Base-by-base conservation (phyloP, 2,888 invertebrate genomes). In the Andrena dorsata region DNA sequence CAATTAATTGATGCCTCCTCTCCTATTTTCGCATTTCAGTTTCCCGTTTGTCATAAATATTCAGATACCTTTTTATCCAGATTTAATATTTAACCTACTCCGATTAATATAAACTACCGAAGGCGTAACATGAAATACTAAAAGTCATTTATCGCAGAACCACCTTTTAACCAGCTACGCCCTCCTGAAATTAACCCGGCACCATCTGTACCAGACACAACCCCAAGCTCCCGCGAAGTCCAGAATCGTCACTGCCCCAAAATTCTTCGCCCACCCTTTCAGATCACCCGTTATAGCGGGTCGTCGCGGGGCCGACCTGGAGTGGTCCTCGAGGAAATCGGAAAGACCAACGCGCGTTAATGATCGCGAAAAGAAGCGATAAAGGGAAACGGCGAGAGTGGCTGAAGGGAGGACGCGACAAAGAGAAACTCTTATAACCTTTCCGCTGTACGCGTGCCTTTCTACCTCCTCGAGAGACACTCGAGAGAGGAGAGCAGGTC, bases 391-490 rank as follows among this genome's bases (percentile, higher is more conserved):
- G 65, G 32, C 16, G 49, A 32, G 41, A 23, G 56, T 16, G 73
- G 8, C 16, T 23, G 41, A 41, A 73, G 53, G 23, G 58, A 60
- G 41, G 30, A 28, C 47, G 58, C 56, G 23, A 58, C 65, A 64
- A 64, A 74, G 68, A 74, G 68, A 69, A 71, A 71, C 73, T 76
- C 60, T 77, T 60, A 66, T 16, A 78, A 85, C 77, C 76, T 79
- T 79, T 82, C 81, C 73, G 69, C 64, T 80, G 68, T 68, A 20
- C 76, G 63, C 85, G 82, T 82, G 82, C 73, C 74, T 82, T 76
- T 32, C 73, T 60, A 70, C 76, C 49, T 78, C 28, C 79, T 76
- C 72, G 80, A 82, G 85, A 77, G 80, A 74, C 78, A 76, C 79
- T 77, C 73, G 76, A 80, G 56, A 20, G 60, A 76, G 56, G 49